Base-by-base conservation (phyloP, 2,888 invertebrate genomes). In the Ditylenchus weischeri region DNA sequence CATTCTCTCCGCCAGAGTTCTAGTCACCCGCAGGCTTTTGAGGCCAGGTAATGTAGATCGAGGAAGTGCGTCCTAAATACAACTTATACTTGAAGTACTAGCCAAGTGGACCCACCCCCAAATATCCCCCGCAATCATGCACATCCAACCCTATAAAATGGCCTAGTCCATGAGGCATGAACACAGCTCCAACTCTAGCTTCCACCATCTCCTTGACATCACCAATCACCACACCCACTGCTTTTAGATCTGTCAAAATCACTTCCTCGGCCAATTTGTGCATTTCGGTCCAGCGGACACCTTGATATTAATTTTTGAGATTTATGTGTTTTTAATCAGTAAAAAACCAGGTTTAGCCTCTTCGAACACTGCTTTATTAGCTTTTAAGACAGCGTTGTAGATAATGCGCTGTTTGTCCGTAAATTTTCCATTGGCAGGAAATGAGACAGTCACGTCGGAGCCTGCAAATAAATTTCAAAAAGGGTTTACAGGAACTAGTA, bases 41-140 rank as follows among this genome's bases (percentile, higher is more conserved):
- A 92, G 84, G 38, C 92, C 91, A 0, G 89, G 87, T 66, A 87
- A 84, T 0, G 84, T 83, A 0, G 89, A 89, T 29, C 94, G 88
- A 7, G 79, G 75, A 6, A 67, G 66, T 5, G 79, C 79, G 64
- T 81, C 80, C 68, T 68, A 57, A 5, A 35, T 35, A 21, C 2
- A 29, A 29, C 2, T 29, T 29, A 2, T 29, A 29, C 5, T 29
- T 29, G 5, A 29, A 29, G 5, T n/a, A 43, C 1, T 18, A 23
- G 29, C 15, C 6, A 35, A n/a, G 19, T 13, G 1, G 8, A 19
- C 23, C 54, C 29, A 68, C 68, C n/a, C 84, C 83, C 57, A 85
- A 87, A 86, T 96, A 96, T 0, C 95, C 98, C 35, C 95, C 96
- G 62, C 93, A 94, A 85, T 98, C 96, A 84, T 98, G 96, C 3